Percentiles rank a stretch among this genome's conserved stretches.
Evolutionary conservation across 2,797 vertebrate genomes (phyloP).

Genomic region (Esox lucius): DNA sequence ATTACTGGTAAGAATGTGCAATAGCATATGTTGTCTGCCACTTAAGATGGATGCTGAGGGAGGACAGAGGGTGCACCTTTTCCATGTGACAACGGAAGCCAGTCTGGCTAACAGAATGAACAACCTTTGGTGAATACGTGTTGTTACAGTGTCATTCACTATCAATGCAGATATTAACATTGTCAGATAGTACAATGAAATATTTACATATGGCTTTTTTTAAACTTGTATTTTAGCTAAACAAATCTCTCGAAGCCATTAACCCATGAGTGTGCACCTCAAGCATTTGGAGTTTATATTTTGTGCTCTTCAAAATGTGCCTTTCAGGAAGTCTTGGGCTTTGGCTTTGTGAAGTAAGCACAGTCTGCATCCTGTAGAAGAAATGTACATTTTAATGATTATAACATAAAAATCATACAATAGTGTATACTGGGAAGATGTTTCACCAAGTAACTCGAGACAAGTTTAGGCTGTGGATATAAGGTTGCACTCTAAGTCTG

Average conservation of each 20-base stretch:
- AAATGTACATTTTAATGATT: constrained; percentile 16
- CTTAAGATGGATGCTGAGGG: not conserved
- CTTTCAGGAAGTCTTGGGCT: constrained; percentile 69
- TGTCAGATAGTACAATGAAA: too few species aligned
- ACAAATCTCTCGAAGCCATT: constrained; percentile 3
- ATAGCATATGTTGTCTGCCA: too few species aligned
- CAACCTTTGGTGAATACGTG: too few species aligned
- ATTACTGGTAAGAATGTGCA: too few species aligned
- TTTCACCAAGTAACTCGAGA: not conserved
- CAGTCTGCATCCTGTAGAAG: constrained; percentile 84
- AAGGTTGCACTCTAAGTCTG: not conserved
- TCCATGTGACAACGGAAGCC: too few species aligned
- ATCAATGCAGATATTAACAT: too few species aligned
- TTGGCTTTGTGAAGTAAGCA: constrained; percentile 82
- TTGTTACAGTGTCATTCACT: too few species aligned
- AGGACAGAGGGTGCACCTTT: too few species aligned
- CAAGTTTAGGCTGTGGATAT: not conserved
- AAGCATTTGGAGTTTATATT: constrained; percentile 20
- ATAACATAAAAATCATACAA: not conserved
- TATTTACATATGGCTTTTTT: constrained; percentile 17
- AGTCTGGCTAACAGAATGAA: too few species aligned
- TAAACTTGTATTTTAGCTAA: constrained; percentile 26
- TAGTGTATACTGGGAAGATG: not conserved
- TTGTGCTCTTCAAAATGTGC: constrained; percentile 21
- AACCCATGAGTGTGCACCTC: constrained; percentile 14